A percentile compares a stretch with the other conserved stretches of the same genome.
phyloP scores from a whole-genome alignment of 2,113 vertebrate genomes.

The Tichodroma muraria region DNA sequence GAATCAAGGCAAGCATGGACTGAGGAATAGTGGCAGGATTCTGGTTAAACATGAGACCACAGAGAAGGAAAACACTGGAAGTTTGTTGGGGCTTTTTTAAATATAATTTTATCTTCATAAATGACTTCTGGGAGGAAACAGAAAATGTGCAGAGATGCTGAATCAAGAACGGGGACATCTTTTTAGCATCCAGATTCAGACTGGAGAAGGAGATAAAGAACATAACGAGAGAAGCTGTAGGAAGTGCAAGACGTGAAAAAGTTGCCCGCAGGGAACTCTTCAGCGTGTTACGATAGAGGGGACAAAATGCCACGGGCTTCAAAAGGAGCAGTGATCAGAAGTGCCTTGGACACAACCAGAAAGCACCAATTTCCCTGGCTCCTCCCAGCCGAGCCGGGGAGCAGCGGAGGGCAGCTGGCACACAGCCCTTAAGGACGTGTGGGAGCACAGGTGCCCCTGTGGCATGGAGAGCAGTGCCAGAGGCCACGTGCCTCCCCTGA shows the following conservation, averaged over 20 bases:
- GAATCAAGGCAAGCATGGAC: neutral
- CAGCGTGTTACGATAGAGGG: fast-evolving
- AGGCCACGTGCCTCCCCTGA: neutral
- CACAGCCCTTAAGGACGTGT: neutral
- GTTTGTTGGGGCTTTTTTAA: neutral
- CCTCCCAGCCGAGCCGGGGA: neutral
- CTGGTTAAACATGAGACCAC: neutral
- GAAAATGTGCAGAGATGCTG: neutral
- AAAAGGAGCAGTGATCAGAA: neutral
- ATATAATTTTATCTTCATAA: neutral
- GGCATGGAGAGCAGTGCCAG: neutral
- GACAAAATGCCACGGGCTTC: neutral
- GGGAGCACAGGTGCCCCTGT: neutral
- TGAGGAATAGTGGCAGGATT: neutral
- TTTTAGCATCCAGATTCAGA: neutral
- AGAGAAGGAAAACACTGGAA: neutral
- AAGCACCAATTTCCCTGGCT: neutral
- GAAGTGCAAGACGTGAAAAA: neutral
- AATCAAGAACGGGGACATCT: neutral
- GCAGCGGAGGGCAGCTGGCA: neutral
- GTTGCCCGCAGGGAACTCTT: neutral
- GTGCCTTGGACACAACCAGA: neutral
- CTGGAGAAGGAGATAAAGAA: neutral
- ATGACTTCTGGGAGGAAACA: neutral
- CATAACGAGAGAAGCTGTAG: fast-evolving